Evolutionary conservation across 2,888 invertebrate species (phyloP).

Genomic region (Seira ritae): DNA sequence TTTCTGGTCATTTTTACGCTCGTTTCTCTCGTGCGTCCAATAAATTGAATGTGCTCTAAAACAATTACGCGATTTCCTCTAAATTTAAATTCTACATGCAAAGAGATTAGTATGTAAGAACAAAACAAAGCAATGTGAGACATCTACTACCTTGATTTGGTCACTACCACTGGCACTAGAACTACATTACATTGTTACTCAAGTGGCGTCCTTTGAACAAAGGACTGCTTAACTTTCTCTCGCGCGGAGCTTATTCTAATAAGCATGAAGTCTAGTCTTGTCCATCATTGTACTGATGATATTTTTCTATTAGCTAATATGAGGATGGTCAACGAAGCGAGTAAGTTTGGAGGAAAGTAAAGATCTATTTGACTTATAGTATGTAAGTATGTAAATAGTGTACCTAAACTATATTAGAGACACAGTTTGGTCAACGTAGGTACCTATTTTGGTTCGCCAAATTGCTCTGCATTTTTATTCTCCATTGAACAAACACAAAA

Average conservation of each 20-base stretch:
- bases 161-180: not conserved
- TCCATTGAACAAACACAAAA: not conserved
- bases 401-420: too few species aligned
- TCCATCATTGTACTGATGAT: too few species aligned
- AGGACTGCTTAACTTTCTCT: slow-evolving; percentile 39
- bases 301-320: not conserved
- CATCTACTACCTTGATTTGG: not conserved
- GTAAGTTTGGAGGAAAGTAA: not conserved
- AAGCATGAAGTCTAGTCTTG: too few species aligned
- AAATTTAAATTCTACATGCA: not conserved
- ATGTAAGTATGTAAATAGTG: not conserved
- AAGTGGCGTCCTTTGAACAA: not conserved
- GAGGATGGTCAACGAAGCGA: not conserved
- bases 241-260: too few species aligned
- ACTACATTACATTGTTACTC: not conserved
- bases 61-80: not conserved
- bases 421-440: too few species aligned
- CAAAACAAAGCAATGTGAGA: not conserved
- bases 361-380: not conserved
- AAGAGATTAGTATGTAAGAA: not conserved
- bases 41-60: not conserved
- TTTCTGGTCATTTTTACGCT: not conserved
- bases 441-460: too few species aligned
- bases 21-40: not conserved
- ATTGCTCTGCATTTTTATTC: slow-evolving; percentile 1